Evolutionary conservation across 2,888 invertebrate species (phyloP), one percentile per base, ranked within the genome.

Genomic region (Spodoptera exigua): DNA sequence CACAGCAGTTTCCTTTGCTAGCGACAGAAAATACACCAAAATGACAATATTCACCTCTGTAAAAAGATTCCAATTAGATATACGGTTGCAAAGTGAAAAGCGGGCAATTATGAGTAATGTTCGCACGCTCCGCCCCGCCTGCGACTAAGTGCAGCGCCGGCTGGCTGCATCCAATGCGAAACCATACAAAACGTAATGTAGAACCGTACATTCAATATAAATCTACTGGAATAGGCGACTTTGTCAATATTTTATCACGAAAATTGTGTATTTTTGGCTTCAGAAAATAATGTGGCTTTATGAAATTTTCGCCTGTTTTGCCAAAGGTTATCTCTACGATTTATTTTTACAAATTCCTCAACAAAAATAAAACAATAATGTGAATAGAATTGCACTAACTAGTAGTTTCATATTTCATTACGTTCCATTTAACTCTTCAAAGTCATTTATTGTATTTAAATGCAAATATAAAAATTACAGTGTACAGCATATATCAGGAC

Each of bases 121-220:
- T 60, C 14, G 41, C 47, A 46, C 43, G 74, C 66, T 61, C 74
- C 82, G 80, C 85, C 83, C 76, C 59, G 79, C 64, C 83, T 84
- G 86, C 74, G 62, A 69, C 53, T 82, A 80, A 84, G 78, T 82
- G 81, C 81, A 76, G 56, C 47, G 45, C 53, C 54, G 62, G 56
- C 49, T 51, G 61, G 59, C 60, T 58, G 69, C 75, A 76, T 66
- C 59, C 55, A 74, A 69, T 67, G 70, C 44, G 74, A 77, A 78
- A 66, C 74, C 77, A 62, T 78, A 78, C 69, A 74, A 74, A 69
- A 55, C 62, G 55, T 62, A 59, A 54, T 65, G 58, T 54, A 69
- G 21, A 61, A 17, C 68, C 55, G 21, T 66, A 74, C 64, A 61
- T 65, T 48, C 14, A 56, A 47, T 41, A 56, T 73, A 73, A 60